phyloP scores from a whole-genome alignment of 1,140 invertebrate genomes.

The Xylocopa sonorina region DNA sequence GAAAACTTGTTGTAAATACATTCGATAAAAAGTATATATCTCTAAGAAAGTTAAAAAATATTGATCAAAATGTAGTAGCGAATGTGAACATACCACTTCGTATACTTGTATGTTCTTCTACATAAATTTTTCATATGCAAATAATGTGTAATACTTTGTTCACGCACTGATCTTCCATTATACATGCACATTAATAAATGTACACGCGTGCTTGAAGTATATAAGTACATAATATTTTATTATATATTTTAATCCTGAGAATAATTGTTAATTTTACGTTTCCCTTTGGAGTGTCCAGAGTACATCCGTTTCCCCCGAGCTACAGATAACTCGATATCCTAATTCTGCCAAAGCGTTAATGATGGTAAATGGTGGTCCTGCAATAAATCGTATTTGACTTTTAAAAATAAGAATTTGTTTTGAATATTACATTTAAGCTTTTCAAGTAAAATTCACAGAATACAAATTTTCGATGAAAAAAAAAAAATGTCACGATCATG shows the following conservation, averaged over 20 bases:
- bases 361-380: conserved; percentile 84
- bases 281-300: conserved; percentile 92
- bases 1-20: conserved; percentile 10
- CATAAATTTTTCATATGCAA: conserved; percentile 10
- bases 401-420: no score
- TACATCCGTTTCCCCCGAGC: conserved; percentile 89
- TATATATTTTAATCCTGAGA: conserved; percentile 4
- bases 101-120: neutral
- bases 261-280: conserved; percentile 48
- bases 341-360: conserved; percentile 89
- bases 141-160: conserved; percentile 29
- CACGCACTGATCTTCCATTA: neutral
- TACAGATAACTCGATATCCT: conserved; percentile 89
- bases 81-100: conserved; percentile 14
- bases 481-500: no score
- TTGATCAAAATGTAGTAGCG: neutral
- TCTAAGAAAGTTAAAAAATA: conserved; percentile 24
- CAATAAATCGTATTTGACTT: conserved; percentile 68
- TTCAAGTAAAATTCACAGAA: no score
- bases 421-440: no score
- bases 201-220: conserved; percentile 18
- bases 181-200: conserved; percentile 13
- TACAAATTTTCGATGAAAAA: no score
- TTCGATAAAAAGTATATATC: conserved; percentile 15
- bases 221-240: neutral